Percentiles rank a stretch among this genome's conserved stretches.
These are phyloP conservation scores for Porites divaricata DNA, from an alignment of 92 coral and sea anemone genomes.

Conservation along the genomic window DNA sequence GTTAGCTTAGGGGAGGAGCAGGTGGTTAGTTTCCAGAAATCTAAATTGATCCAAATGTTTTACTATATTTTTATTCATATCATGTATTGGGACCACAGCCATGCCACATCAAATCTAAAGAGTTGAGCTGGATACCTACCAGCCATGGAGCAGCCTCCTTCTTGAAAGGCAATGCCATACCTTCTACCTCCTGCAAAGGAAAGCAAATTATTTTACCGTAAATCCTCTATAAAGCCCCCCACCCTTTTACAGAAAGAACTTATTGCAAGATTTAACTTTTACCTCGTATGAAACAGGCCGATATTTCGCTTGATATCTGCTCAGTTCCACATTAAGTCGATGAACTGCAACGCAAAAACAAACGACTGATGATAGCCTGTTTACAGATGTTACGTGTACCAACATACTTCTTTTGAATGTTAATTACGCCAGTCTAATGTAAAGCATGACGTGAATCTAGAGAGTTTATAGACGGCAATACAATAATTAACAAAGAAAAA, in stretches of 20 bases:
- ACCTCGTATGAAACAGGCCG: conserved; percentile 91
- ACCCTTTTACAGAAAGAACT: not conserved
- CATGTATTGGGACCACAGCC: not conserved
- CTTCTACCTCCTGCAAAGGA: conserved; percentile 76
- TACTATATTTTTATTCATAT: no score
- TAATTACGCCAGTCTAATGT: not conserved
- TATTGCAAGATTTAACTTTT: not conserved
- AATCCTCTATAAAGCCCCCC: not conserved
- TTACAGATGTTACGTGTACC: no score
- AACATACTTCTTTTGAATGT: no score
- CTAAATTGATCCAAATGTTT: no score
- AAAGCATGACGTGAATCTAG: not conserved
- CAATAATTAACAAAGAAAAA: not conserved
- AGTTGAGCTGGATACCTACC: conserved; percentile 49
- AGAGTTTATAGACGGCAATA: not conserved
- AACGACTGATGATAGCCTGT: not conserved
- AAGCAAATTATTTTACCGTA: not conserved
- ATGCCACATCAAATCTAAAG: not conserved
- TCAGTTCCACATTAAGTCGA: conserved; percentile 92
- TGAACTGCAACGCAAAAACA: conserved; percentile 51
- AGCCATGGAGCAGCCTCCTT: conserved; percentile 77
- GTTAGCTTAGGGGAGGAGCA: no score
- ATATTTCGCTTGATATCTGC: conserved; percentile 94
- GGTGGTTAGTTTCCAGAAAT: no score
- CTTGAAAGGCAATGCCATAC: conserved; percentile 63